Conservation (phyloP, 2,888 invertebrate genomes). For the Drosophila putrida region DNA sequence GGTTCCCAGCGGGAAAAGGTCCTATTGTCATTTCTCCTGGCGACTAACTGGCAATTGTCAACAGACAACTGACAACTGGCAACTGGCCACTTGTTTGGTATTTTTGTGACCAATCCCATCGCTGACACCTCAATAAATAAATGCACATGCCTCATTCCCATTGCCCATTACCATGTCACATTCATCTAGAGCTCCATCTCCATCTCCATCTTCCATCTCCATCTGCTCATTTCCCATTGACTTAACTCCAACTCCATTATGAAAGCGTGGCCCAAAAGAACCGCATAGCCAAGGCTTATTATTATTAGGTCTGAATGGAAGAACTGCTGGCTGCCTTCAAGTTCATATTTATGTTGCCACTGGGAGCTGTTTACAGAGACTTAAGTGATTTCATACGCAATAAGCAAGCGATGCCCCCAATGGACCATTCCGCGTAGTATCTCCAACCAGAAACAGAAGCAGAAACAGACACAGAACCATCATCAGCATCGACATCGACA, state of each 20-base stretch:
- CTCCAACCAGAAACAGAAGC: slow-evolving; percentile 3
- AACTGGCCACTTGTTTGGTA: slow-evolving; percentile 29
- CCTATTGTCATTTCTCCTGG: slow-evolving; percentile 4
- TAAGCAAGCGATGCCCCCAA: slow-evolving; percentile 48
- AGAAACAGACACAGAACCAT: slow-evolving; percentile 18
- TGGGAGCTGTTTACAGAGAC: slow-evolving; percentile 75
- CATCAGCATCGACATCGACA: slow-evolving; percentile 10
- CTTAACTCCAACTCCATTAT: slow-evolving; percentile 22
- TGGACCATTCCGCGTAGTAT: slow-evolving; percentile 32
- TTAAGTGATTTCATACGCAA: slow-evolving; percentile 76
- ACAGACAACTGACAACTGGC: slow-evolving; percentile 20
- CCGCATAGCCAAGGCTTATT: slow-evolving; percentile 35
- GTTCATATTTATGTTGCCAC: slow-evolving; percentile 73
- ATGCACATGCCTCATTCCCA: slow-evolving; percentile 5
- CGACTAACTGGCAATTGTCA: slow-evolving; percentile 22
- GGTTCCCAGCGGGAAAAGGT: neutral
- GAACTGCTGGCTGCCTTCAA: slow-evolving; percentile 43
- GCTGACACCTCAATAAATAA: slow-evolving; percentile 21
- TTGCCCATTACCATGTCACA: slow-evolving; percentile 14
- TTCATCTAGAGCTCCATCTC: slow-evolving; percentile 14
- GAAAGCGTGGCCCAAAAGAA: slow-evolving; percentile 11
- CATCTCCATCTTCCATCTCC: slow-evolving; percentile 4
- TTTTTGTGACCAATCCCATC: slow-evolving; percentile 13
- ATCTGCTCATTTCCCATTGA: slow-evolving; percentile 11
- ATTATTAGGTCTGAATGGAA: slow-evolving; percentile 37